Conservation (phyloP, 2,888 invertebrate genomes). For the Agonopterix heracliana region DNA sequence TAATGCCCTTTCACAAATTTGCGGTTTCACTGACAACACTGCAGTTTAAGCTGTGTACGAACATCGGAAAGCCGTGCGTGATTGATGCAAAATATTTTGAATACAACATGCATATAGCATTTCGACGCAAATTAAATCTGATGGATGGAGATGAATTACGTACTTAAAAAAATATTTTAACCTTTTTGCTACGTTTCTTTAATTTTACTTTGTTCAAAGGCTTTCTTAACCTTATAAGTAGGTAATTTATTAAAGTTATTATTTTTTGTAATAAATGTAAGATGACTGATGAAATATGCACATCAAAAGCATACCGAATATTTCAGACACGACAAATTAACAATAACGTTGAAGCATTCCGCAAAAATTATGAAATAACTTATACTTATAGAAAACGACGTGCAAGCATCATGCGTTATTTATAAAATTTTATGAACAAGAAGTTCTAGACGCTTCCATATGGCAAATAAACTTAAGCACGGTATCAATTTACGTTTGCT, state of each 20-base stretch:
- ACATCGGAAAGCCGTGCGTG: slow-evolving; percentile 73
- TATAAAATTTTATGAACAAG: no score
- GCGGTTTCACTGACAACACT: slow-evolving; percentile 71
- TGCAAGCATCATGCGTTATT: slow-evolving; percentile 59
- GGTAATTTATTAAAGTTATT: no score
- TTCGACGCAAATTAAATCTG: slow-evolving; percentile 63
- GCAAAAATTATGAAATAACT: slow-evolving; percentile 34
- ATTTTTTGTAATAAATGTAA: not conserved
- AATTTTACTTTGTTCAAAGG: not conserved
- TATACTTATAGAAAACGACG: slow-evolving; percentile 35
- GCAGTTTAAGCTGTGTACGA: slow-evolving; percentile 68
- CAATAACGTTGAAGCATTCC: slow-evolving; percentile 46
- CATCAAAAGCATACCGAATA: slow-evolving; percentile 59
- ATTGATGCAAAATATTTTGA: slow-evolving; percentile 62
- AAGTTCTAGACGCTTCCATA: no score
- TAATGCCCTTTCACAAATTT: slow-evolving; percentile 61
- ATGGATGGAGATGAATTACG: slow-evolving; percentile 41
- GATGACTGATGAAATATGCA: slow-evolving; percentile 44
- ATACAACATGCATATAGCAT: slow-evolving; percentile 69
- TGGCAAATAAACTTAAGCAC: no score
- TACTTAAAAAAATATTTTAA: not conserved
- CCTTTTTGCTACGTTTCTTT: not conserved
- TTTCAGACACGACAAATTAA: slow-evolving; percentile 36
- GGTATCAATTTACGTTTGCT: no score
- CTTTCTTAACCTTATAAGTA: no score